Conservation (phyloP, 2,113 vertebrate genomes). For the Bambusicola thoracicus region DNA sequence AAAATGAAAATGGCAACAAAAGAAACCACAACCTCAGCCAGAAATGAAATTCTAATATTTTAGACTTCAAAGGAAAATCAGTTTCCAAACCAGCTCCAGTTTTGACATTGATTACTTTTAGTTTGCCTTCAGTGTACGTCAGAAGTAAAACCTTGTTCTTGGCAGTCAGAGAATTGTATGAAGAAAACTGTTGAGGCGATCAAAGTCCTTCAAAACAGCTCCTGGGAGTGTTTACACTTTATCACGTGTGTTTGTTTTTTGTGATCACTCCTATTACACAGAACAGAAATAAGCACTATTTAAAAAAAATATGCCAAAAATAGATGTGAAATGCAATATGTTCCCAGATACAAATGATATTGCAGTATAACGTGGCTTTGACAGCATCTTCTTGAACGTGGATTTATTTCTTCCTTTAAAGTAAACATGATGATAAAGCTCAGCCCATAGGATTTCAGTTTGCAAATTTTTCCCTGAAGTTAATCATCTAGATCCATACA, state of each 20-base stretch:
- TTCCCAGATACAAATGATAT: background rate
- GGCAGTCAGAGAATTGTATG: background rate
- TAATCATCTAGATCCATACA: background rate
- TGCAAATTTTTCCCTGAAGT: background rate
- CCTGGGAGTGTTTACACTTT: background rate
- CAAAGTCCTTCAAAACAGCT: background rate
- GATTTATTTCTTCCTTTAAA: background rate
- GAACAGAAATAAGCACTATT: background rate
- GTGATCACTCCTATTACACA: background rate
- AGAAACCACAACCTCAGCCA: background rate
- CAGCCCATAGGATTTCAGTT: background rate
- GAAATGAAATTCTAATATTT: background rate
- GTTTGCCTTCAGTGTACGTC: background rate
- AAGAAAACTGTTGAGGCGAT: background rate
- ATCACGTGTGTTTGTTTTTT: background rate
- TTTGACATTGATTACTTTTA: background rate
- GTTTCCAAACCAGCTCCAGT: background rate
- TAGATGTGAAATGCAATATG: background rate
- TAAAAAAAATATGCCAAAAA: background rate
- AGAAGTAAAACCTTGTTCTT: background rate
- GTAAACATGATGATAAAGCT: background rate
- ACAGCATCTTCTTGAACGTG: background rate
- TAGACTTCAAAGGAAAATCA: background rate
- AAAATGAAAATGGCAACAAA: background rate
- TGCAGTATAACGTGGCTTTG: background rate